phyloP scores from a whole-genome alignment of 2,797 vertebrate species.

The Geotrypetes seraphini region DNA sequence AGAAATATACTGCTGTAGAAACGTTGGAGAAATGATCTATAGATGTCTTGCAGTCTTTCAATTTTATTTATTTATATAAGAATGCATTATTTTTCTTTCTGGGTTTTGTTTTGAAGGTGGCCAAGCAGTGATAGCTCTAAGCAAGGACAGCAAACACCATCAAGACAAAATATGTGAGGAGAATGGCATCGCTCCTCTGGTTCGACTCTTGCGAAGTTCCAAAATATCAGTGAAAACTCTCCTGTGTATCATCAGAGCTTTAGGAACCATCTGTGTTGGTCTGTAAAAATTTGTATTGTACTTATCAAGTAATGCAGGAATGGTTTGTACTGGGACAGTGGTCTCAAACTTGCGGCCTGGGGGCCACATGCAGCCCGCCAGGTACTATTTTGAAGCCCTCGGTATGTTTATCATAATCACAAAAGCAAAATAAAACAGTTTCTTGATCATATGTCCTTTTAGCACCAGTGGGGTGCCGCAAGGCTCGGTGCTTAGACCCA shows the following conservation, averaged over 20 bases:
- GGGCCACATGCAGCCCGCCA: too few species aligned
- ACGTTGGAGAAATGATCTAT: too few species aligned
- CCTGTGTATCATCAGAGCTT: constrained; percentile 48
- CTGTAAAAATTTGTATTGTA: constrained; percentile 9
- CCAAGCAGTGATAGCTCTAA: constrained; percentile 52
- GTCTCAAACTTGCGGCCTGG: too few species aligned
- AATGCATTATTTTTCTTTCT: neutral
- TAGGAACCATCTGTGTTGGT: constrained; percentile 58
- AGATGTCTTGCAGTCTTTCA: too few species aligned
- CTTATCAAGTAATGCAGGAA: too few species aligned
- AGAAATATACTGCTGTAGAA: too few species aligned
- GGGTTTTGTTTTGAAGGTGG: constrained; percentile 47
- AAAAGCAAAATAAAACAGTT: too few species aligned
- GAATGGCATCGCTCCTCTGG: constrained; percentile 51
- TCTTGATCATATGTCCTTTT: too few species aligned
- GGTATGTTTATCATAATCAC: too few species aligned
- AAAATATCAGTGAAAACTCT: constrained; percentile 49
- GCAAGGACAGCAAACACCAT: constrained; percentile 46
- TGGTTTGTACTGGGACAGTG: neutral
- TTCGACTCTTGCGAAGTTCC: constrained; percentile 45
- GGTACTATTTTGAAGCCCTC: too few species aligned
- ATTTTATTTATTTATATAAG: neutral
- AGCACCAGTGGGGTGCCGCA: too few species aligned
- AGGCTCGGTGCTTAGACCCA: too few species aligned
- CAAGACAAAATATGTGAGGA: constrained; percentile 56